Percentiles rank a stretch among this genome's conserved stretches.
Conservation (phyloP, 2,797 vertebrate genomes). For the Discoglossus pictus region DNA sequence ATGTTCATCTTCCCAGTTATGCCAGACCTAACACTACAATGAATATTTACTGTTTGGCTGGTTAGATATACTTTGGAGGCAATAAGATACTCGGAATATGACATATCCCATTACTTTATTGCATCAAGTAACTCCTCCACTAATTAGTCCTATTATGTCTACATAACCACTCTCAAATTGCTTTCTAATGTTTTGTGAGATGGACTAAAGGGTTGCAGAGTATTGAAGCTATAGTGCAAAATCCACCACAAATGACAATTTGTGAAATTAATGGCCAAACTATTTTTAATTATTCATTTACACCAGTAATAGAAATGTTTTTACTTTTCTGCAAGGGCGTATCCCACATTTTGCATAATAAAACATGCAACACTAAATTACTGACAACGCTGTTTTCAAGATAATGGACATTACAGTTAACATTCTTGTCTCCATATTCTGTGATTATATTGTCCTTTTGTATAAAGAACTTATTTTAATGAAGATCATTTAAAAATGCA, state of each 20-base stretch:
- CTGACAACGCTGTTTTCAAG: not conserved
- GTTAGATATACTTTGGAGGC: no score
- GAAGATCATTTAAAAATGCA: no score
- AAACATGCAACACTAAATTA: not conserved
- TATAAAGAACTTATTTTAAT: no score
- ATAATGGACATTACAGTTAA: not conserved
- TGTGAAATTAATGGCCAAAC: conserved; percentile 11
- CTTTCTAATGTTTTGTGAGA: conserved; percentile 16
- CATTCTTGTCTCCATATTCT: no score
- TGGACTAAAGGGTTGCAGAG: not conserved
- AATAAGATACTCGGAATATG: not conserved
- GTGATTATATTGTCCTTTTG: no score
- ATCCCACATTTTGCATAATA: conserved; percentile 8
- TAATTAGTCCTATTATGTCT: conserved; percentile 27
- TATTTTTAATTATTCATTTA: conserved; percentile 36
- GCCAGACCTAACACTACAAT: no score
- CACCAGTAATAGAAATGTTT: conserved; percentile 17
- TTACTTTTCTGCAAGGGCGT: not conserved
- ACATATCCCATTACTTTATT: conserved; percentile 28
- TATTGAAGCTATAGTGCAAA: conserved; percentile 1
- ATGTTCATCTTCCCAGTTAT: no score
- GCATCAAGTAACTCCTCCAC: conserved; percentile 20
- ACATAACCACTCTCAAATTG: conserved; percentile 3
- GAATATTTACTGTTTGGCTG: no score
- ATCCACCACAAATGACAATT: conserved; percentile 5